Conservation (phyloP, 2,888 invertebrate genomes). For the Crepidodera aurea region DNA sequence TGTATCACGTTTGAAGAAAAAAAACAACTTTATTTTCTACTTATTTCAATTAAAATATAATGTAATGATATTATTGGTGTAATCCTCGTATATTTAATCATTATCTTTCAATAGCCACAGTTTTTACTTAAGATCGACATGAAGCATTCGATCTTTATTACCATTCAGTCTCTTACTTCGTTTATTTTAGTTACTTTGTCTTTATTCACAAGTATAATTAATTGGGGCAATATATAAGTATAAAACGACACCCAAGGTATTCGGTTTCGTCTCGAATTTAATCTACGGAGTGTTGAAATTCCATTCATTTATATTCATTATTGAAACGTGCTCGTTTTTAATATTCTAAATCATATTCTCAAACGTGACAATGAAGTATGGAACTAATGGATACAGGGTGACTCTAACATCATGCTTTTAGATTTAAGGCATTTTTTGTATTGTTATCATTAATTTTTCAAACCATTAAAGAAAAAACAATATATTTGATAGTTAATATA, state of each 20-base stretch:
- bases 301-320: constrained; percentile 23
- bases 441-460: too few species aligned
- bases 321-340: constrained; percentile 17
- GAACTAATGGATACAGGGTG: not conserved
- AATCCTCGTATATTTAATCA: not conserved
- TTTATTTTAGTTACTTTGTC: constrained; percentile 30
- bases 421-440: too few species aligned
- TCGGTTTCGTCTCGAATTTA: constrained; percentile 26
- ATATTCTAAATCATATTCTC: constrained; percentile 20
- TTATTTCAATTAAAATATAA: too few species aligned
- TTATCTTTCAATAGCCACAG: not conserved
- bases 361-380: constrained; percentile 17
- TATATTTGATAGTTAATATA: too few species aligned
- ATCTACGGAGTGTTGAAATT: constrained; percentile 28
- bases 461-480: too few species aligned
- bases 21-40: too few species aligned
- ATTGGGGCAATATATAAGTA: constrained; percentile 30
- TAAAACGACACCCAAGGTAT: constrained; percentile 30
- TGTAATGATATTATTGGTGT: too few species aligned
- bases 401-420: not conserved
- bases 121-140: constrained; percentile 1
- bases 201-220: constrained; percentile 28
- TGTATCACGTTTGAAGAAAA: too few species aligned
- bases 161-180: constrained; percentile 21
- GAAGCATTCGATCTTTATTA: constrained; percentile 26